Evolutionary conservation across 2,888 invertebrate genomes (phyloP).

Genomic region (Caenorhabditis zanzibari): DNA sequence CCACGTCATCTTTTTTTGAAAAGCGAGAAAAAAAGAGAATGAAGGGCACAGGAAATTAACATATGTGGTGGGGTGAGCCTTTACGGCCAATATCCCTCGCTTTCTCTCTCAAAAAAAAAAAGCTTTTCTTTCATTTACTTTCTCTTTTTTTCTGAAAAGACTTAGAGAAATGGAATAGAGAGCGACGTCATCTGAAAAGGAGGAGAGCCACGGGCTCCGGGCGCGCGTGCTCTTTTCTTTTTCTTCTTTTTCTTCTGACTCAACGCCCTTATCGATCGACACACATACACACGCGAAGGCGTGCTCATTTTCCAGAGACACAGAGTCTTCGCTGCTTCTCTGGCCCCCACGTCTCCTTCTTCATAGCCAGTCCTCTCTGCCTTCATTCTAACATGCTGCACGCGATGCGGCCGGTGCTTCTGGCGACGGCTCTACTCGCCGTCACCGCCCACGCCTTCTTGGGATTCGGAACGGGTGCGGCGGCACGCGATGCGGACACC

Average conservation of each 20-base stretch:
- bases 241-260: conserved; percentile 18
- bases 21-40: background rate
- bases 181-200: conserved; percentile 57
- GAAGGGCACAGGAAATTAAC: conserved; percentile 30
- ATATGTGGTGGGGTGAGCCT: conserved; percentile 14
- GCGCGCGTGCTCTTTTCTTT: conserved; percentile 33
- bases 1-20: conserved; percentile 47
- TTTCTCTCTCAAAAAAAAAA: no score
- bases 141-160: conserved; percentile 16
- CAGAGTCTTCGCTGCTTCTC: conserved; percentile 7
- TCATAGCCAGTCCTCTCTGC: background rate
- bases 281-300: background rate
- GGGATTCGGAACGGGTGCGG: conserved; percentile 59
- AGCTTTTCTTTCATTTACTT: conserved; percentile 18
- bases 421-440: conserved; percentile 47
- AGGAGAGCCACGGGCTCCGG: background rate
- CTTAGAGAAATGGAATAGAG: conserved; percentile 19
- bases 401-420: conserved; percentile 54
- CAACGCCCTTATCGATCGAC: background rate
- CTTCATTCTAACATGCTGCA: conserved; percentile 58
- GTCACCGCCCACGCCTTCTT: conserved; percentile 61
- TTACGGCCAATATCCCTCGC: background rate
- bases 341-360: conserved; percentile 31
- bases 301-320: conserved; percentile 38
- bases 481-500: conserved; percentile 49